phyloP scores from a whole-genome alignment of 2,888 invertebrate species.

The Drosophila mimica region DNA sequence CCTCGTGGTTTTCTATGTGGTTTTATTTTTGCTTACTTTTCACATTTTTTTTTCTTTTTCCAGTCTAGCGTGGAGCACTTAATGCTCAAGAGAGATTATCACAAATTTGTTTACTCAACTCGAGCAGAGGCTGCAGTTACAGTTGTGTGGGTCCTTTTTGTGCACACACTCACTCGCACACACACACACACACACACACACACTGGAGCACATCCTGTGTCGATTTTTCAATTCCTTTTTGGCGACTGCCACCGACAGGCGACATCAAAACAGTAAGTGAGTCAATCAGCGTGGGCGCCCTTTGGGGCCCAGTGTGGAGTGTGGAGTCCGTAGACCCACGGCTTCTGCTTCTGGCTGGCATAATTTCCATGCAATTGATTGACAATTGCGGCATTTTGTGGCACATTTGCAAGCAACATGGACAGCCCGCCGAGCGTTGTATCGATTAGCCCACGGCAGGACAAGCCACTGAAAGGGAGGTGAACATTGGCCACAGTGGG shows the following conservation, averaged over 20 bases:
- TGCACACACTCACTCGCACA: neutral
- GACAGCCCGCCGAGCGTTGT: slow-evolving; percentile 61
- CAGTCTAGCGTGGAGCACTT: slow-evolving; percentile 42
- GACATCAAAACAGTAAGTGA: slow-evolving; percentile 43
- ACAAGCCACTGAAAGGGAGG: slow-evolving; percentile 29
- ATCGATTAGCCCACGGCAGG: slow-evolving; percentile 70
- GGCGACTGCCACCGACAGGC: slow-evolving; percentile 60
- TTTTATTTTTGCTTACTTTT: slow-evolving; percentile 5
- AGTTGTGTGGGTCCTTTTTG: slow-evolving; percentile 15
- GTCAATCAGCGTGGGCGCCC: slow-evolving; percentile 13
- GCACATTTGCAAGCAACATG: slow-evolving; percentile 69
- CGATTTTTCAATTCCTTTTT: slow-evolving; percentile 54
- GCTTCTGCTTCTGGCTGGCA: slow-evolving; percentile 50
- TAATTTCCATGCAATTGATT: slow-evolving; percentile 79
- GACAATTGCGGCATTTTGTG: slow-evolving; percentile 79
- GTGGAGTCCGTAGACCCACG: neutral
- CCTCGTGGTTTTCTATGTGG: slow-evolving; percentile 41
- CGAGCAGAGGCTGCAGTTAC: slow-evolving; percentile 38
- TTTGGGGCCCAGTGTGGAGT: neutral
- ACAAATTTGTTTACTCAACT: slow-evolving; percentile 74
- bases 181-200: slow-evolving; percentile 4
- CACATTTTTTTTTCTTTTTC: slow-evolving; percentile 1
- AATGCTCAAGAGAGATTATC: slow-evolving; percentile 72
- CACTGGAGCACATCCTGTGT: slow-evolving; percentile 19
- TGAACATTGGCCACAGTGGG: slow-evolving; percentile 17